phyloP scores from a whole-genome alignment of 2,888 invertebrate species.

The Stictocephala bisonia region DNA sequence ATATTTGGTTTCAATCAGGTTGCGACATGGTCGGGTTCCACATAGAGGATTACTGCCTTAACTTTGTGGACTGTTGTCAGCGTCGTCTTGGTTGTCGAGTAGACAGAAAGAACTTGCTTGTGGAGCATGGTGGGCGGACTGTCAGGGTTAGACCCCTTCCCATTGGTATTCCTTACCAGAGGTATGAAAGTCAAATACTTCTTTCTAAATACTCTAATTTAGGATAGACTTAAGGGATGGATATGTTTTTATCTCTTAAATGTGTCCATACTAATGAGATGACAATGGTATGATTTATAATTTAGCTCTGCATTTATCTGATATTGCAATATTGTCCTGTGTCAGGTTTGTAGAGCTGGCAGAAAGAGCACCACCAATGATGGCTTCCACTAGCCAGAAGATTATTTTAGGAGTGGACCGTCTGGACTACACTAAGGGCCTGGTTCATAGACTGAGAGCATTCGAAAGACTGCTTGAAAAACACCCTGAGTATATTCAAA shows the following conservation, averaged over 20 bases:
- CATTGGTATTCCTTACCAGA: slow-evolving; percentile 88
- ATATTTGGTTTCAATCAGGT: slow-evolving; percentile 66
- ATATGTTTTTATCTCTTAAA: too few relatives aligned
- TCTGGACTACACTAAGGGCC: slow-evolving; percentile 90
- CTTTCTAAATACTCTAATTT: too few relatives aligned
- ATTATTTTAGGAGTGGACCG: slow-evolving; percentile 90
- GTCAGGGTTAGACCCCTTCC: slow-evolving; percentile 87
- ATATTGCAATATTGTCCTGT: not conserved
- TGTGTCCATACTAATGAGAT: slow-evolving; percentile 60
- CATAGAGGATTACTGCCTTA: slow-evolving; percentile 89
- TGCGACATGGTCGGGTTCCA: slow-evolving; percentile 96
- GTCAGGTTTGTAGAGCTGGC: slow-evolving; percentile 81
- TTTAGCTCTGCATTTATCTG: not conserved
- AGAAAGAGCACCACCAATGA: slow-evolving; percentile 71
- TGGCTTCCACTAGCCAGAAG: slow-evolving; percentile 74
- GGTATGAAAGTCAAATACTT: too few relatives aligned
- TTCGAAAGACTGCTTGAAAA: slow-evolving; percentile 85
- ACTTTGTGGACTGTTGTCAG: slow-evolving; percentile 93
- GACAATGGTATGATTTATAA: not conserved
- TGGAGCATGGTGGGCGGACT: slow-evolving; percentile 88
- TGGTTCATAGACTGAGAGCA: slow-evolving; percentile 84
- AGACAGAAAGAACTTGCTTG: slow-evolving; percentile 85
- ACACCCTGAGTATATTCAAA: slow-evolving; percentile 87
- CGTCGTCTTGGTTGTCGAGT: slow-evolving; percentile 88
- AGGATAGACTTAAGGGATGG: too few relatives aligned